phyloP scores from a whole-genome alignment of 2,113 vertebrate genomes.

The Hippopotamus amphibius region DNA sequence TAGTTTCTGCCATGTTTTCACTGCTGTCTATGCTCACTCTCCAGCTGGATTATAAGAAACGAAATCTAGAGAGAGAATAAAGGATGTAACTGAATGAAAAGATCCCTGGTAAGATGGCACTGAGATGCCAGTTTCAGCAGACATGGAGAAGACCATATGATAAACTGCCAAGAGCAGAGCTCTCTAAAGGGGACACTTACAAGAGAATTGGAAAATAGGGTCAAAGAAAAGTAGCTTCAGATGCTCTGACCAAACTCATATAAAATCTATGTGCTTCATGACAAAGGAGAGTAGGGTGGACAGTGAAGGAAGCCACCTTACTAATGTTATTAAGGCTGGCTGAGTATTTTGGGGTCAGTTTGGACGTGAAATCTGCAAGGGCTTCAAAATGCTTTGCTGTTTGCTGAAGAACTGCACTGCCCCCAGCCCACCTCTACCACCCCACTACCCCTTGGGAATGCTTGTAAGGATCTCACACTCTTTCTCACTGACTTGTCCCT shows the following conservation, averaged over 20 bases:
- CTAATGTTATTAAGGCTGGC: neutral
- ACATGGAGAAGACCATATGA: neutral
- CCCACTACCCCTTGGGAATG: neutral
- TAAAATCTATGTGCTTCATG: neutral
- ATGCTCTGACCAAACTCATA: neutral
- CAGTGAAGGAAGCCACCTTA: neutral
- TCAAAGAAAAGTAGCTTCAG: neutral
- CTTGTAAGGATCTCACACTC: neutral
- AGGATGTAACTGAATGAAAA: neutral
- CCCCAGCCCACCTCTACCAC: too few relatives aligned
- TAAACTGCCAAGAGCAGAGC: neutral
- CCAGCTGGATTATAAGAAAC: neutral
- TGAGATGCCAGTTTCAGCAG: neutral
- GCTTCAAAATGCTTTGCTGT: neutral
- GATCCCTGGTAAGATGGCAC: neutral
- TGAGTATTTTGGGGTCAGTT: neutral
- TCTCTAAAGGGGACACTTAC: neutral
- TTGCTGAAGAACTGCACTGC: neutral
- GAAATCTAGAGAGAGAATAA: neutral
- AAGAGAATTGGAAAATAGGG: neutral
- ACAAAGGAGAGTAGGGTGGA: neutral
- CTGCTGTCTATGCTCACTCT: neutral
- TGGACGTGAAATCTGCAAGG: neutral
- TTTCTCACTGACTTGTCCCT: neutral
- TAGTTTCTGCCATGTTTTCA: too few relatives aligned